These are phyloP conservation scores for Megaceryle torquata DNA, from an alignment of 2,113 vertebrate species.

Conservation along the genomic window DNA sequence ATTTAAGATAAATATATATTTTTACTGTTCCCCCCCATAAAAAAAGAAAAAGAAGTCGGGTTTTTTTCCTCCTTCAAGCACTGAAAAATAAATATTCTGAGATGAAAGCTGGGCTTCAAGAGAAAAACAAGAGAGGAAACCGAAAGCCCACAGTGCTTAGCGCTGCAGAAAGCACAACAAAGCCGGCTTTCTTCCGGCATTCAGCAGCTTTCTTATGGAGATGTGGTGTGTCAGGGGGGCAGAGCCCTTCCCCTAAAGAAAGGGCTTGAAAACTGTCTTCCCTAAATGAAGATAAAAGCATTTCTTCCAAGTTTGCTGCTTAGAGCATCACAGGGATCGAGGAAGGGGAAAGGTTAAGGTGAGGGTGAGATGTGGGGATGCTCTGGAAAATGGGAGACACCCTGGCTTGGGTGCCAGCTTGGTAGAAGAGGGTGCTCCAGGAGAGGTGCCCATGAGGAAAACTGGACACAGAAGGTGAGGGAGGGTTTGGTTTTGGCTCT, in stretches of 20 bases:
- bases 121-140: slow-evolving; percentile 73
- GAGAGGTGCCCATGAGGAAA: accelerated
- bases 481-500: neutral
- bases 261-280: neutral
- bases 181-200: slow-evolving; percentile 71
- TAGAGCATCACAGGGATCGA: neutral
- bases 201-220: slow-evolving; percentile 75
- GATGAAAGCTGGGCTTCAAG: slow-evolving; percentile 77
- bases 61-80: slow-evolving; percentile 31
- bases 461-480: neutral
- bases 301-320: neutral
- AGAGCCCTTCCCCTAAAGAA: slow-evolving; percentile 53
- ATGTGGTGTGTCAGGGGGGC: slow-evolving; percentile 47
- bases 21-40: no score
- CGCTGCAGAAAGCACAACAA: slow-evolving; percentile 76
- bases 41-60: neutral
- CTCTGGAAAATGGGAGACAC: neutral
- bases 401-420: neutral
- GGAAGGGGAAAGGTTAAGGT: neutral
- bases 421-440: neutral
- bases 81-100: slow-evolving; percentile 69
- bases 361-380: neutral
- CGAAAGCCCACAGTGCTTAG: slow-evolving; percentile 70
- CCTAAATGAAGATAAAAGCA: neutral
- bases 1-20: slow-evolving; percentile 65